Percentiles rank a stretch among this genome's conserved stretches.
These are phyloP conservation scores for Myathropa florea DNA, from an alignment of 2,888 invertebrate genomes.

Conservation along the genomic window DNA sequence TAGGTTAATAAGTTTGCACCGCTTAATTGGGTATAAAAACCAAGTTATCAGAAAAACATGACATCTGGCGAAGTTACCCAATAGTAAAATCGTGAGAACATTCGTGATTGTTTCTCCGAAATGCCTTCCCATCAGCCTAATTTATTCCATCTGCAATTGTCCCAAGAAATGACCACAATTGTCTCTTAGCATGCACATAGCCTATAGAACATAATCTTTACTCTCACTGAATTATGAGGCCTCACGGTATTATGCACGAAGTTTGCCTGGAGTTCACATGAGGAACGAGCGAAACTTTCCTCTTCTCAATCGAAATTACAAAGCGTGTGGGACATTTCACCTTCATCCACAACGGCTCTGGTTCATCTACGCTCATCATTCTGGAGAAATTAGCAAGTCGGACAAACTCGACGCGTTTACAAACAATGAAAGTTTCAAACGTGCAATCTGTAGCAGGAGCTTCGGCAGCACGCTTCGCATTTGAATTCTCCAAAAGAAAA, in stretches of 20 bases:
- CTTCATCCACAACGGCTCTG: background rate
- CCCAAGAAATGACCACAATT: background rate
- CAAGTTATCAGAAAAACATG: background rate
- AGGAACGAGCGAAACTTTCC: conserved; percentile 57
- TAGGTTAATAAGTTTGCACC: background rate
- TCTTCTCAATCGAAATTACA: conserved; percentile 40
- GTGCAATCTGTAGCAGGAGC: background rate
- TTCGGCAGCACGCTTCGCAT: background rate
- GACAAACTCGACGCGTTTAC: conserved; percentile 33
- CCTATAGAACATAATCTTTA: background rate
- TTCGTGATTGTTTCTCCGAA: conserved; percentile 14
- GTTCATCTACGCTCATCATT: conserved; percentile 42
- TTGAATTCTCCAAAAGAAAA: conserved; percentile 53
- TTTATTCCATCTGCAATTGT: conserved; percentile 10
- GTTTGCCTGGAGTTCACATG: conserved; percentile 8
- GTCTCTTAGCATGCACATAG: background rate
- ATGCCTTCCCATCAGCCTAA: background rate
- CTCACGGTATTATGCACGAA: background rate
- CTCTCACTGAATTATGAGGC: conserved; percentile 25
- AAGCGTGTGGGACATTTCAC: conserved; percentile 69
- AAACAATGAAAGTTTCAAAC: conserved; percentile 26
- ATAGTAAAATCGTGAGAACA: conserved; percentile 59
- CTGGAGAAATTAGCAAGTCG: conserved; percentile 61
- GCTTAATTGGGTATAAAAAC: background rate
- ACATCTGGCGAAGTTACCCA: conserved; percentile 16